phyloP scores from a whole-genome alignment of 1,140 invertebrate genomes.

The Sesamia nonagrioides region DNA sequence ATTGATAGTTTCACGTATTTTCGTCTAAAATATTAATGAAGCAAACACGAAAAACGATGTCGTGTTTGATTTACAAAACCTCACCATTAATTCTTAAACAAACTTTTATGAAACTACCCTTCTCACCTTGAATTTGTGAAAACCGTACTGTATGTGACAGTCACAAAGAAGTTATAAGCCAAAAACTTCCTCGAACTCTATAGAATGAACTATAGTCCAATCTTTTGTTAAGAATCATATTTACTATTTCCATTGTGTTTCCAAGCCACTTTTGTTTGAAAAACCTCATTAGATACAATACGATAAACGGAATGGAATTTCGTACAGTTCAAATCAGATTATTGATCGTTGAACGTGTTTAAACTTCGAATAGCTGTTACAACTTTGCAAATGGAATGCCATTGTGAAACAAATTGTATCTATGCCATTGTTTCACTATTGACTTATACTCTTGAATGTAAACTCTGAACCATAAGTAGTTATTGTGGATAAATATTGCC shows the following conservation, averaged over 20 bases:
- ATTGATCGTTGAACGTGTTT: slow-evolving; percentile 34
- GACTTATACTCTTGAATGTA: slow-evolving; percentile 13
- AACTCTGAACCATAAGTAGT: not conserved
- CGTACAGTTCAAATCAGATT: slow-evolving; percentile 18
- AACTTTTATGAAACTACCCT: slow-evolving; percentile 20
- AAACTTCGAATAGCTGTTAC: slow-evolving; percentile 21
- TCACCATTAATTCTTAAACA: not conserved
- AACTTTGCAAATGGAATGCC: slow-evolving; percentile 37
- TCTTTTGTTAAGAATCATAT: slow-evolving; percentile 10
- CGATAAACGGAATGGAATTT: slow-evolving; percentile 32
- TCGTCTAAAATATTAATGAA: not conserved
- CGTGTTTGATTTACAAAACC: not conserved
- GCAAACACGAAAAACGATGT: not conserved
- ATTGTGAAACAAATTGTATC: slow-evolving; percentile 25
- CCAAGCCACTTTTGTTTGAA: slow-evolving; percentile 15
- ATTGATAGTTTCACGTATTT: not conserved
- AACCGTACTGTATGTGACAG: not conserved
- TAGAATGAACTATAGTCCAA: slow-evolving; percentile 5
- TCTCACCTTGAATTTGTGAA: slow-evolving; percentile 33
- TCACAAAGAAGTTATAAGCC: slow-evolving; percentile 15
- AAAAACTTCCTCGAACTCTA: not conserved
- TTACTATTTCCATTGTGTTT: slow-evolving; percentile 11
- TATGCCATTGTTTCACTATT: slow-evolving; percentile 15
- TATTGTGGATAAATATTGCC: no score
- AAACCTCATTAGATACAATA: not conserved